Evolutionary conservation across 2,888 invertebrate genomes (phyloP).

Genomic region (Scaptomyza reducta): DNA sequence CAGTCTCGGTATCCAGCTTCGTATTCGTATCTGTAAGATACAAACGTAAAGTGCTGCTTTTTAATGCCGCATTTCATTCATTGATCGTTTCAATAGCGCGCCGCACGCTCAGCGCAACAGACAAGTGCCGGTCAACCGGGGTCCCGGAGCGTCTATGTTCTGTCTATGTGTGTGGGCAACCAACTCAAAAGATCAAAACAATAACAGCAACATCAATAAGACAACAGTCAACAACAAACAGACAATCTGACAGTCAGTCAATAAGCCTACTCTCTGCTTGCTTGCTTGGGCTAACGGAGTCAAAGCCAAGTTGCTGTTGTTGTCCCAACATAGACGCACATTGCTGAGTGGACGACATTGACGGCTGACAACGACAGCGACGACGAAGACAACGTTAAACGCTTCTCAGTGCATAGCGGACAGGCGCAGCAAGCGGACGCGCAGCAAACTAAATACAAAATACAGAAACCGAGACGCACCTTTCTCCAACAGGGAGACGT

Average conservation of each 20-base stretch:
- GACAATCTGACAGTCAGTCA: slow-evolving; percentile 8
- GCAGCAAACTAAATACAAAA: slow-evolving; percentile 43
- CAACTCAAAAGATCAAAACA: slow-evolving; percentile 18
- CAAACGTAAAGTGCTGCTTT: slow-evolving; percentile 67
- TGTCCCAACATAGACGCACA: slow-evolving; percentile 41
- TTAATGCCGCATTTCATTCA: slow-evolving; percentile 81
- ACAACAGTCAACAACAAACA: slow-evolving; percentile 9
- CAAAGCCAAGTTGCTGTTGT: slow-evolving; percentile 74
- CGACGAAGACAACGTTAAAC: slow-evolving; percentile 33
- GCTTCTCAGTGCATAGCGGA: slow-evolving; percentile 78
- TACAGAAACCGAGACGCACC: slow-evolving; percentile 50
- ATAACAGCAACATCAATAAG: not conserved
- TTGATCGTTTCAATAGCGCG: slow-evolving; percentile 81
- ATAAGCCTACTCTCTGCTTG: slow-evolving; percentile 56
- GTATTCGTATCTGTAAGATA: slow-evolving; percentile 65
- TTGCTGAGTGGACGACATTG: slow-evolving; percentile 60
- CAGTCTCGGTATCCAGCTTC: slow-evolving; percentile 29
- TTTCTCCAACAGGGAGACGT: slow-evolving; percentile 58
- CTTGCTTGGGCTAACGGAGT: slow-evolving; percentile 74
- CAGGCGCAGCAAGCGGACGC: slow-evolving; percentile 80
- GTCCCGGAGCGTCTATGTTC: slow-evolving; percentile 24
- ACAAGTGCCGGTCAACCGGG: slow-evolving; percentile 65
- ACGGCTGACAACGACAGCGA: slow-evolving; percentile 60
- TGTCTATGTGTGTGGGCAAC: slow-evolving; percentile 59
- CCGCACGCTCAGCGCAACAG: slow-evolving; percentile 71